Base-by-base conservation (phyloP, 2,888 invertebrate species). In the Hypomecis atomaria region DNA sequence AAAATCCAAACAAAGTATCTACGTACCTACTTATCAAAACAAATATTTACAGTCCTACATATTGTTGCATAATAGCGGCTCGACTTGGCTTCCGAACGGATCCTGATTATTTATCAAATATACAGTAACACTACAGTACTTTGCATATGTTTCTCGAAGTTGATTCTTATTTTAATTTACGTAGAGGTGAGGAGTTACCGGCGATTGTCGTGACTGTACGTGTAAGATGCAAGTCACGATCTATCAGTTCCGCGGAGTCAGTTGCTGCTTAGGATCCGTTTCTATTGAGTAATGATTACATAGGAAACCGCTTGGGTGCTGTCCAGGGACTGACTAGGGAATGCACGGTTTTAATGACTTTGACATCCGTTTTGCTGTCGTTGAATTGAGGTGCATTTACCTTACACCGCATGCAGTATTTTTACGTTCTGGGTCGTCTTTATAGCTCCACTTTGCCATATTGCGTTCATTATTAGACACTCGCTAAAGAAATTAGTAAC, bases 151-250 rank as follows among this genome's bases (percentile, higher is more conserved):
- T 11, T 38, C 36, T 6, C 49, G 9, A 56, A 3, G 33, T 44
- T 50, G 37, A 61, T 23, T 44, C 49, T 36, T 55, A 55, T 33
- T 33, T 9, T 8, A 7, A 3, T 49, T n/a, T 33, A 38, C 5
- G 36, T 52, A 49, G n/a, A 45, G 34, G 37, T 45, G 40, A 9
- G 0, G 10, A 10, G 6, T 6, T 45, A 13, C 10, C 11, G 11
- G 38, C 7, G 55, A 56, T 65, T 44, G 62, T 66, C 63, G 57
- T 77, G 72, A 59, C 58, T 71, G 60, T 70, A 69, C 55, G 67
- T 67, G 69, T 81, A 81, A 81, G 82, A 79, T 74, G 78, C 75
- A 62, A 79, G 82, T 85, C 85, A 86, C 85, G 85, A 82, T 59
- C 71, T 69, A 75, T 78, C 62, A 66, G 43, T 52, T 65, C 61